phyloP scores from a whole-genome alignment of 2,113 vertebrate genomes.

The Maccullochella peelii region DNA sequence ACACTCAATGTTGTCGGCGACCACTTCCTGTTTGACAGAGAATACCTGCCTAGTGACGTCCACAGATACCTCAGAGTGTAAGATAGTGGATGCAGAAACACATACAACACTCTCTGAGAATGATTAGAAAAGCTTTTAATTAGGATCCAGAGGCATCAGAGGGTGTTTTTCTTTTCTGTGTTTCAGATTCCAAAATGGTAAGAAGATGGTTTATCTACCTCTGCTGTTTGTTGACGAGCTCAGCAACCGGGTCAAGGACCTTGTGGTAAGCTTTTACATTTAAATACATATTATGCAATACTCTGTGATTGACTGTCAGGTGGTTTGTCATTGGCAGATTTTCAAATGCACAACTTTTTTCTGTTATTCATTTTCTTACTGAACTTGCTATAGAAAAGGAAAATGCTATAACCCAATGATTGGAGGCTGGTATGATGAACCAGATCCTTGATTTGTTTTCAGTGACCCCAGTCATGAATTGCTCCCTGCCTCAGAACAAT shows the following conservation, averaged over 20 bases:
- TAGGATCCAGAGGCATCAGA: neutral
- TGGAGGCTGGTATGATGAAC: neutral
- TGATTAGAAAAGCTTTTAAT: neutral
- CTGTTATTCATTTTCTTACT: neutral
- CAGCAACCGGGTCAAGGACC: slow-evolving; percentile 97
- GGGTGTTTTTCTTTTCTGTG: slow-evolving; percentile 11
- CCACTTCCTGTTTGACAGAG: slow-evolving; percentile 92
- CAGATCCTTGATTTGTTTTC: neutral
- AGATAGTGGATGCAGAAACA: slow-evolving; percentile 42
- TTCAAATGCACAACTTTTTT: neutral
- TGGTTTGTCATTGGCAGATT: neutral
- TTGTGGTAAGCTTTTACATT: slow-evolving; percentile 86
- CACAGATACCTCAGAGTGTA: slow-evolving; percentile 96
- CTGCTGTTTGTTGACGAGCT: slow-evolving; percentile 99
- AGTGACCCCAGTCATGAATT: neutral
- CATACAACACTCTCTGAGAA: neutral
- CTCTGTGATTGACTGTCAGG: neutral
- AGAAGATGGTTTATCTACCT: slow-evolving; percentile 96
- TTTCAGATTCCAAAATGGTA: slow-evolving; percentile 91
- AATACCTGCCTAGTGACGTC: slow-evolving; percentile 93
- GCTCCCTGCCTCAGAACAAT: neutral
- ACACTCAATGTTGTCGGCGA: slow-evolving; percentile 94
- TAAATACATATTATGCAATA: slow-evolving; percentile 19
- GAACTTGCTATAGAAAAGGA: neutral
- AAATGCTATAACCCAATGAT: neutral